These are phyloP conservation scores for Sebastes aleutianus DNA, from an alignment of 2,797 vertebrate species.

Conservation along the genomic window DNA sequence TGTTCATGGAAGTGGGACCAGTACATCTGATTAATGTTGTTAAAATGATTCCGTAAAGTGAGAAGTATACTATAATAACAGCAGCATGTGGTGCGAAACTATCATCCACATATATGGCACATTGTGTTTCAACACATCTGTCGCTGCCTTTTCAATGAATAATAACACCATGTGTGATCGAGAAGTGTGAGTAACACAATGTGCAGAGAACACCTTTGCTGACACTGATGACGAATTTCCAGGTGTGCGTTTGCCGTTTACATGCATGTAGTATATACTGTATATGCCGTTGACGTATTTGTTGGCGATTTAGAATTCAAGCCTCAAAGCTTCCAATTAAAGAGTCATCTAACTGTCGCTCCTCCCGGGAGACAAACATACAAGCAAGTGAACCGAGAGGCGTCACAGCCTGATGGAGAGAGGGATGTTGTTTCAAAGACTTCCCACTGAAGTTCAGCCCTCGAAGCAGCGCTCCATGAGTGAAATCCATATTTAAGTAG, in stretches of 20 bases:
- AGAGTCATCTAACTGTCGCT: conserved; percentile 43
- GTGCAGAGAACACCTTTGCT: background rate
- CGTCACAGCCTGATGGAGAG: background rate
- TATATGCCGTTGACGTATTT: background rate
- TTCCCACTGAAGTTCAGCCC: conserved; percentile 26
- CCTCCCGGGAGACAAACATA: conserved; percentile 8
- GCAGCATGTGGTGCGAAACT: background rate
- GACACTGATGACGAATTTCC: background rate
- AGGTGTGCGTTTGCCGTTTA: background rate
- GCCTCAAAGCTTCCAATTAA: conserved; percentile 48
- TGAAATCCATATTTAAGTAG: conserved; percentile 43
- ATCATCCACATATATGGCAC: background rate
- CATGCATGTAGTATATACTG: too few relatives aligned
- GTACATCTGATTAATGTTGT: too few relatives aligned
- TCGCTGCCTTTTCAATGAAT: background rate
- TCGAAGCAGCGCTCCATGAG: conserved; percentile 8
- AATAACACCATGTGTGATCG: background rate
- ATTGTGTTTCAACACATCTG: background rate
- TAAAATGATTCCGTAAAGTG: background rate
- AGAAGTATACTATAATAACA: background rate
- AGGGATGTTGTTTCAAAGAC: conserved; percentile 29
- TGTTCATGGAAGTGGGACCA: background rate
- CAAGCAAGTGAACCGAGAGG: background rate
- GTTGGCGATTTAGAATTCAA: conserved; percentile 33
- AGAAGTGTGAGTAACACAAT: background rate